Evolutionary conservation across 1,140 invertebrate species (phyloP), one percentile per base, ranked within the genome.

Genomic region (Mylabris phalerata): DNA sequence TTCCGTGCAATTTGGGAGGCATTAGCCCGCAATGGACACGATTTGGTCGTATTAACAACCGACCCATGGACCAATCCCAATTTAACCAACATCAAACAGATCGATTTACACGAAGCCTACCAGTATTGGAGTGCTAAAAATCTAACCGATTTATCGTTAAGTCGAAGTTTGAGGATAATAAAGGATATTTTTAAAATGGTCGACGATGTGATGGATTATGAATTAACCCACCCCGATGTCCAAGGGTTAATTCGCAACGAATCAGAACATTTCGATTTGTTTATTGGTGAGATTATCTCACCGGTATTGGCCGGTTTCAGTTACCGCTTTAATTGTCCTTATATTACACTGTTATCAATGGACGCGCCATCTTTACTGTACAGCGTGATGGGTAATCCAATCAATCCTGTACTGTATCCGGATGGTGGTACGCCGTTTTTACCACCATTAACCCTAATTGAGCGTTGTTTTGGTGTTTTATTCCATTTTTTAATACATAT

Each of bases 21-120:
- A 45, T 39, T 68, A 45, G 60, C 56, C 9, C 58, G 52, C 24
- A 69, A 73, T 32, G 79, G 79, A 1, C 79, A 81, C 46, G 55
- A 80, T 27, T 45, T 81, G 0, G 73, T 75, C 0, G 50, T 76
- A 0, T 57, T 78, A 3, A 78, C 77, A 0, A 58, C 67, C 2
- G 40, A 69, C 48, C 75, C 75, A 0, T 51, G 71, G 7, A 19
- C 19, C 19, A 68, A 67, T 9, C 56, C 57, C 2, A 59, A 51
- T 6, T 47, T 70, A 9, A 66, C 50, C 13, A 60, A 60, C 32
- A 46, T 63, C 13, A 55, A 44, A 0, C 49, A 63, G 54, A 54
- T 63, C 9, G 55, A 60, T 60, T 49, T 32, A 44, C 45, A 40
- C 38, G 48, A 46, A 9, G 27, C 55, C n/a, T 63, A 63, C 24